These are phyloP conservation scores for Noctua janthe DNA, from an alignment of 2,888 invertebrate species.

Conservation along the genomic window DNA sequence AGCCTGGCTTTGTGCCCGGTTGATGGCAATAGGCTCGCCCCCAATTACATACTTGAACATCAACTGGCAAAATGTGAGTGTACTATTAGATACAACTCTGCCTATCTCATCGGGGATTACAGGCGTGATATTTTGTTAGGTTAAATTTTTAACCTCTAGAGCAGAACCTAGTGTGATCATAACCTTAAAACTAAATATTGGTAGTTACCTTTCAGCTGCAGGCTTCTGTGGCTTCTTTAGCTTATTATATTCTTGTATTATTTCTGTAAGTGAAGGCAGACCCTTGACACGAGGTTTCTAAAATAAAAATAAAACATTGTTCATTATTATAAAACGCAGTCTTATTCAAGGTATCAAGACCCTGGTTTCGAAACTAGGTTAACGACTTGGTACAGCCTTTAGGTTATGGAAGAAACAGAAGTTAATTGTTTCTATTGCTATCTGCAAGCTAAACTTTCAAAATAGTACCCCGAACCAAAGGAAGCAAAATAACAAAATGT, in stretches of 20 bases:
- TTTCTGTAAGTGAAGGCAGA: constrained; percentile 91
- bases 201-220: constrained; percentile 63
- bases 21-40: background rate
- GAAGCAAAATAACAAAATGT: constrained; percentile 29
- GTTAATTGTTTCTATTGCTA: background rate
- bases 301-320: constrained; percentile 40
- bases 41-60: background rate
- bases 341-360: background rate
- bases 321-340: background rate
- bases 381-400: no score
- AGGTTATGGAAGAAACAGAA: background rate
- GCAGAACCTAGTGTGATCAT: constrained; percentile 25
- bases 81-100: background rate
- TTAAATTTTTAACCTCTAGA: constrained; percentile 7
- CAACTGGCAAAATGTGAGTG: background rate
- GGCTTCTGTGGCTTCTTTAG: constrained; percentile 56
- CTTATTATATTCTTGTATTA: constrained; percentile 74
- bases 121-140: background rate
- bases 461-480: background rate
- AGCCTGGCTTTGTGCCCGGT: background rate
- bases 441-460: background rate
- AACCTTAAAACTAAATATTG: constrained; percentile 41
- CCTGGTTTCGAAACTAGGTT: background rate
- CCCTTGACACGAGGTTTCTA: constrained; percentile 92
- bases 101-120: background rate